These are phyloP conservation scores for Parazoanthus atlanticus DNA, from an alignment of 92 coral and sea anemone genomes.

Conservation along the genomic window DNA sequence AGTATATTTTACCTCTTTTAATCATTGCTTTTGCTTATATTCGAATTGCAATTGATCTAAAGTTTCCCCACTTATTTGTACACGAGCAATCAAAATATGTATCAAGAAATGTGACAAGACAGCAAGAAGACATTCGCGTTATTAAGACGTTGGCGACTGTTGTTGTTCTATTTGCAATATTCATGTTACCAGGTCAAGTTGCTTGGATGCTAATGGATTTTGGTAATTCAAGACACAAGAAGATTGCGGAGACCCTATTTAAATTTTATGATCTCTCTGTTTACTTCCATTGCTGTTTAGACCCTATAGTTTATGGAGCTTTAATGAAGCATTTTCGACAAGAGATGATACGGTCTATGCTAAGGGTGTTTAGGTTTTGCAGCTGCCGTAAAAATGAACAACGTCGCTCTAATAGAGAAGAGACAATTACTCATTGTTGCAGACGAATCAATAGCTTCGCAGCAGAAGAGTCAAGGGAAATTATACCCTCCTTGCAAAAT, in stretches of 20 bases:
- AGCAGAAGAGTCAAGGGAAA: background rate
- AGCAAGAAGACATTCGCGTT: constrained; percentile 61
- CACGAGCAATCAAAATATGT: constrained; percentile 23
- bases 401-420: constrained; percentile 1
- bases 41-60: constrained; percentile 68
- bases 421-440: background rate
- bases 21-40: constrained; percentile 68
- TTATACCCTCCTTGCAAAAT: background rate
- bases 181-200: constrained; percentile 69
- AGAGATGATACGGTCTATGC: constrained; percentile 29
- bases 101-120: constrained; percentile 49
- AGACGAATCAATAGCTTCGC: background rate
- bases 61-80: constrained; percentile 40
- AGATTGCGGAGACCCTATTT: constrained; percentile 42
- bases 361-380: background rate
- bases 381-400: constrained; percentile 5
- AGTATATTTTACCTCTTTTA: constrained; percentile 66
- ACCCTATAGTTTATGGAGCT: constrained; percentile 67
- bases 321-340: constrained; percentile 57
- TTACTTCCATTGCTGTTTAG: constrained; percentile 66
- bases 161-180: constrained; percentile 60
- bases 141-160: constrained; percentile 67
- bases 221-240: constrained; percentile 35
- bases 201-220: constrained; percentile 67
- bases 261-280: constrained; percentile 64